Percentiles rank a stretch among this genome's conserved stretches.
Evolutionary conservation across 1,140 invertebrate species (phyloP).

Genomic region (Pissodes strobi): DNA sequence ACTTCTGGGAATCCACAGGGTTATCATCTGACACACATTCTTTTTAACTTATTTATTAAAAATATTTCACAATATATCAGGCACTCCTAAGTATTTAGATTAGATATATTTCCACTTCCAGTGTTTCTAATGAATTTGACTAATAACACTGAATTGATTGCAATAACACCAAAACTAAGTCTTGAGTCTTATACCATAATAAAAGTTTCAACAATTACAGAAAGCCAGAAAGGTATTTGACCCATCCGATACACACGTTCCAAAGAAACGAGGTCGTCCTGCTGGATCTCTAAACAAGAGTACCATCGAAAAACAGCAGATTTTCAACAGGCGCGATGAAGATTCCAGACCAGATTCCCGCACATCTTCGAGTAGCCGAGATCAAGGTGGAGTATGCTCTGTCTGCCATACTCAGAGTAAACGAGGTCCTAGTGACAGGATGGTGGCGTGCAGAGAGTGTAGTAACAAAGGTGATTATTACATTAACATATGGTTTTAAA

Average conservation of each 20-base stretch:
- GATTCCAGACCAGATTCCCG: conserved; percentile 52
- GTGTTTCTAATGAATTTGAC: too few relatives aligned
- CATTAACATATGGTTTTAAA: background rate
- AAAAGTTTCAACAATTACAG: conserved; percentile 41
- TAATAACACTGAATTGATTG: too few relatives aligned
- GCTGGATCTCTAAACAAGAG: conserved; percentile 63
- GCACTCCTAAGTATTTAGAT: too few relatives aligned
- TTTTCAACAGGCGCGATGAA: conserved; percentile 39
- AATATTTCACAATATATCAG: too few relatives aligned
- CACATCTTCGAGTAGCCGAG: conserved; percentile 56
- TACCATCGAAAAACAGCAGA: conserved; percentile 58
- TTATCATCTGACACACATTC: too few relatives aligned
- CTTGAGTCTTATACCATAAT: too few relatives aligned
- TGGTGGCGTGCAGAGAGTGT: conserved; percentile 79
- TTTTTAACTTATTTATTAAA: too few relatives aligned
- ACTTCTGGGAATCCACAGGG: too few relatives aligned
- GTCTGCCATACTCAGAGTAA: conserved; percentile 62
- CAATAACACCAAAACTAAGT: too few relatives aligned
- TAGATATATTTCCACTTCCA: too few relatives aligned
- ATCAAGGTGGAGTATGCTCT: conserved; percentile 62
- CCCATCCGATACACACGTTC: conserved; percentile 76
- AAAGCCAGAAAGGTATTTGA: conserved; percentile 76
- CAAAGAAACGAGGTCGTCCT: conserved; percentile 68
- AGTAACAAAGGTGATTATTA: conserved; percentile 70
- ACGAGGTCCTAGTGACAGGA: conserved; percentile 65